Evolutionary conservation across 2,888 invertebrate genomes (phyloP).

Genomic region (Melinaea marsaeus): DNA sequence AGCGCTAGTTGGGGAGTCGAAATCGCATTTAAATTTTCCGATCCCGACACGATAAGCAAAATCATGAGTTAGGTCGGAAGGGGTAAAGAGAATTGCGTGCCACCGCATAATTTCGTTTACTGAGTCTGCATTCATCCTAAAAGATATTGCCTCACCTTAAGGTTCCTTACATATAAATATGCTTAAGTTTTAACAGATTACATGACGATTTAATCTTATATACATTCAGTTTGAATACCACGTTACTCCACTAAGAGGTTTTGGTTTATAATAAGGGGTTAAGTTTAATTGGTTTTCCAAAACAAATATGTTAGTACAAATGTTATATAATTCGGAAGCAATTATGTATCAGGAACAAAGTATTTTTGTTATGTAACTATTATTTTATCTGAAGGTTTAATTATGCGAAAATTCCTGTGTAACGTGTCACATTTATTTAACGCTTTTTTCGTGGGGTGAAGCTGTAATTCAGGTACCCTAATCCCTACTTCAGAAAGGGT

Average conservation of each 20-base stretch:
- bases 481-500: conserved; percentile 60
- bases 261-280: background rate
- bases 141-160: conserved; percentile 35
- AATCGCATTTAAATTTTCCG: conserved; percentile 74
- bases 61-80: conserved; percentile 72
- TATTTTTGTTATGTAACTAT: background rate
- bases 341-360: background rate
- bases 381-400: conserved; percentile 20
- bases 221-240: background rate
- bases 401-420: conserved; percentile 35
- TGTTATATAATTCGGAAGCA: background rate
- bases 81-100: conserved; percentile 73
- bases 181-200: conserved; percentile 26
- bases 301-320: background rate
- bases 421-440: conserved; percentile 36
- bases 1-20: conserved; percentile 59
- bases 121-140: conserved; percentile 47
- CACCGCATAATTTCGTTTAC: conserved; percentile 70
- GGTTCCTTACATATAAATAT: conserved; percentile 34
- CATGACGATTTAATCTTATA: conserved; percentile 1
- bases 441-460: conserved; percentile 43
- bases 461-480: conserved; percentile 65
- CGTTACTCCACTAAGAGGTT: background rate
- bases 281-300: conserved; percentile 3
- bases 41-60: conserved; percentile 70